Conservation (phyloP, 2,113 vertebrate species). For the Numida meleagris region DNA sequence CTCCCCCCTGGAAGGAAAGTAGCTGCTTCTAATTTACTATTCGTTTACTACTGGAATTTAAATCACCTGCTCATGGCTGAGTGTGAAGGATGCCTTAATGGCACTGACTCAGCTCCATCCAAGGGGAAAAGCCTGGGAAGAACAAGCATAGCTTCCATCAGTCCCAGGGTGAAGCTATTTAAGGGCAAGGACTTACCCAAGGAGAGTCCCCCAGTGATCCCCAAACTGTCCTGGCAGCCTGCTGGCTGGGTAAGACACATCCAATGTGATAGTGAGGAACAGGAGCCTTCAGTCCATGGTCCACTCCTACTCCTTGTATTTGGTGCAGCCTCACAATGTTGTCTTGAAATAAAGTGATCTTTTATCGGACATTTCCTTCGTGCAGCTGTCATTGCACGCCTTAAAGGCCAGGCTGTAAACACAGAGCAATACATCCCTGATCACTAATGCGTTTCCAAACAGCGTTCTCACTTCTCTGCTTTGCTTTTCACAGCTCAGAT, state of each 20-base stretch:
- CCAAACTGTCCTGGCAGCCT: background rate
- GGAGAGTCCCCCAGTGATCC: background rate
- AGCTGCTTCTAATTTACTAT: background rate
- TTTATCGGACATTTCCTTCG: background rate
- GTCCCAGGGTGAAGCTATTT: constrained; percentile 11
- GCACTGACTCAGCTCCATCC: background rate
- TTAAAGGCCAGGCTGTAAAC: constrained; percentile 28
- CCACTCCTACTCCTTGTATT: background rate
- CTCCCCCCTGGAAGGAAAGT: background rate
- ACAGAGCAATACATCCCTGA: background rate
- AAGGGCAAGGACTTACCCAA: constrained; percentile 9
- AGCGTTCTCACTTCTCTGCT: constrained; percentile 1
- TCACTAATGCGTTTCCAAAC: constrained; percentile 23
- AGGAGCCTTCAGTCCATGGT: background rate
- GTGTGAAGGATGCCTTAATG: background rate
- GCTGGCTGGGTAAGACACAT: background rate
- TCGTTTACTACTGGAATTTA: background rate
- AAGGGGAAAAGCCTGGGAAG: background rate
- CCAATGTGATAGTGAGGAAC: background rate
- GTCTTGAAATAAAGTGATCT: background rate
- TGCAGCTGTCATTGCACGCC: background rate
- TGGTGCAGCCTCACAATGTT: background rate
- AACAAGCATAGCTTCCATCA: background rate
- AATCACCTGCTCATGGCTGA: background rate
- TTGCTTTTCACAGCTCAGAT: background rate